A percentile compares a stretch with the other conserved stretches of the same genome.
Conservation (phyloP, 2,113 vertebrate genomes). For the Muscicapa adusta region DNA sequence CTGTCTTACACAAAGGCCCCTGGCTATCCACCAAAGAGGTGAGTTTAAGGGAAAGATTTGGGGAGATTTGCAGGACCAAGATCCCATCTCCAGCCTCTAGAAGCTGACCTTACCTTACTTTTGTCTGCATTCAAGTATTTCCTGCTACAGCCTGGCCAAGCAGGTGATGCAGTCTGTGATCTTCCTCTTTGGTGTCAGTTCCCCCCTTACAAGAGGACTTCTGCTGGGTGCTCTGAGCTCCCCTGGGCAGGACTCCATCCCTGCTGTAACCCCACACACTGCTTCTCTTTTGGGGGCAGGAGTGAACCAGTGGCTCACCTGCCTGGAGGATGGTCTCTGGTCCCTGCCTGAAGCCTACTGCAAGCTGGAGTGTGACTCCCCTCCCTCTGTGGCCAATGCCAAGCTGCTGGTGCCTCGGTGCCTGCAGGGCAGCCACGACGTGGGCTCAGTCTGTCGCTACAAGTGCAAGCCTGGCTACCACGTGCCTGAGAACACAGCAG, state of each 20-base stretch:
- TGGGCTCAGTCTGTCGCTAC: conserved; percentile 87
- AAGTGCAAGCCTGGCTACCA: conserved; percentile 90
- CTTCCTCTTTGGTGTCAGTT: not conserved
- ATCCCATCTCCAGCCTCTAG: not conserved
- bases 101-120: not conserved
- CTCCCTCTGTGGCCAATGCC: conserved; percentile 72
- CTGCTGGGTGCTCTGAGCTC: not conserved
- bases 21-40: not conserved
- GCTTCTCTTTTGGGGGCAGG: conserved; percentile 72
- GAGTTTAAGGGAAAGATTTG: not conserved
- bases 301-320: conserved; percentile 84
- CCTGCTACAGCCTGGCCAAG: not conserved
- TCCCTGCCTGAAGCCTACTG: conserved; percentile 95
- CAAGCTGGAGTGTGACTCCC: conserved; percentile 85
- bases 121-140: not conserved
- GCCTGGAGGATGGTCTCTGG: conserved; percentile 92
- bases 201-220: not conserved
- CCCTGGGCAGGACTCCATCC: not conserved
- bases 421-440: conserved; percentile 78
- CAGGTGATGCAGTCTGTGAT: rapidly evolving
- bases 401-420: conserved; percentile 80
- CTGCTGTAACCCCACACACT: not conserved
- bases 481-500: conserved; percentile 54
- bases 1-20: not conserved
- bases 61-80: not conserved